Evolutionary conservation across 1,140 invertebrate genomes (phyloP).

Genomic region (Apocrypta bakeri): DNA sequence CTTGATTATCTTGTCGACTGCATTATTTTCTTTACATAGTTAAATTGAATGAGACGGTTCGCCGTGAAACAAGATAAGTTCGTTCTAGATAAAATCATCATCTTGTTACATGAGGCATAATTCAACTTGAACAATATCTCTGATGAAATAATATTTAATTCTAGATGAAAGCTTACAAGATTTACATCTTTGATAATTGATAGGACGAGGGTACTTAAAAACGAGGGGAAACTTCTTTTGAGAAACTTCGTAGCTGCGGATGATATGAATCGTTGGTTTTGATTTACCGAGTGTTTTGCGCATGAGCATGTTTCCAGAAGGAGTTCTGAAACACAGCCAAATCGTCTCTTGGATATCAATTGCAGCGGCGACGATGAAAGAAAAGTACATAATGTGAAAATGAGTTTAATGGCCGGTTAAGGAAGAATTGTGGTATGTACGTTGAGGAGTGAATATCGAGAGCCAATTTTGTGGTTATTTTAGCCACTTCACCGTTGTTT

Average conservation of each 20-base stretch:
- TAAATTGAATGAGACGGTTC: no score
- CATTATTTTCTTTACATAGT: not conserved
- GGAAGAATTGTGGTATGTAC: not conserved
- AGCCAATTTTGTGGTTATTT: not conserved
- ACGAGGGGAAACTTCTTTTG: not conserved
- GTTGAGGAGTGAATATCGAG: not conserved
- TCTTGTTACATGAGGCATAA: not conserved
- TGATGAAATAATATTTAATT: not conserved
- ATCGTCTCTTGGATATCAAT: constrained; percentile 24
- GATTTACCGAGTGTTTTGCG: constrained; percentile 24
- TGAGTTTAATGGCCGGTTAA: constrained; percentile 31
- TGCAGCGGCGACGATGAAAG: not conserved
- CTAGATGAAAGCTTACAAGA: not conserved
- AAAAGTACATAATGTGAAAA: constrained; percentile 19
- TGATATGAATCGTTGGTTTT: not conserved
- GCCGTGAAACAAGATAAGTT: not conserved
- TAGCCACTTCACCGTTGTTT: not conserved
- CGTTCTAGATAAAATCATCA: not conserved
- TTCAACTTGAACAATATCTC: not conserved
- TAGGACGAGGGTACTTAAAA: not conserved
- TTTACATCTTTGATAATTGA: not conserved
- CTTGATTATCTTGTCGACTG: no score
- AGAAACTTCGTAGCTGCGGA: not conserved
- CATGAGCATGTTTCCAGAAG: not conserved
- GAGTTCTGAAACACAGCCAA: constrained; percentile 35